phyloP scores from a whole-genome alignment of 2,113 vertebrate species.

The Aleadryas rufinucha region DNA sequence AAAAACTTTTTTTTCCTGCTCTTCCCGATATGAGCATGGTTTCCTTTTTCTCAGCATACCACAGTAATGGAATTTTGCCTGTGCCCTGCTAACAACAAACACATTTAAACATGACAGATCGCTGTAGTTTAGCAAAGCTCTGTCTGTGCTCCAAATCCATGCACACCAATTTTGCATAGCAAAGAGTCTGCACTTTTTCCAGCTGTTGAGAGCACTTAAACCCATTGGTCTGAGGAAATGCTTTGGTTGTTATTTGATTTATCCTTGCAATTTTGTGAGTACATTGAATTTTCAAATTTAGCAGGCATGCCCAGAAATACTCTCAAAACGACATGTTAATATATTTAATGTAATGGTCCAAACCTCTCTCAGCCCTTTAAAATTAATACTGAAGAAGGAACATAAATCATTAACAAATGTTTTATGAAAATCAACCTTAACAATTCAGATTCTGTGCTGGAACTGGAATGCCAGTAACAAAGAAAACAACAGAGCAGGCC shows the following conservation, averaged over 20 bases:
- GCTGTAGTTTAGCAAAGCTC: neutral
- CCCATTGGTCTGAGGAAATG: conserved; percentile 19
- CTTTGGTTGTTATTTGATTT: conserved; percentile 29
- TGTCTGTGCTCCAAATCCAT: conserved; percentile 10
- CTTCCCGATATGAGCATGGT: neutral
- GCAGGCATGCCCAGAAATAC: neutral
- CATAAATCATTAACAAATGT: neutral
- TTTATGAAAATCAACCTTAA: neutral
- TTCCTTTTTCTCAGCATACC: neutral
- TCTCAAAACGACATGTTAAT: neutral
- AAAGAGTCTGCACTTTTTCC: conserved; percentile 26
- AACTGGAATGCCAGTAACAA: neutral
- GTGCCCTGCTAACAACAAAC: conserved; percentile 10
- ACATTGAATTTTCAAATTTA: neutral
- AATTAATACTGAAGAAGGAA: neutral
- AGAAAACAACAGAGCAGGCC: neutral
- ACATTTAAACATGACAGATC: conserved; percentile 1
- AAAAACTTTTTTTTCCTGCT: neutral
- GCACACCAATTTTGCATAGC: neutral
- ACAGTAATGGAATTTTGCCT: neutral
- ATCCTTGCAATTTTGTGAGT: neutral
- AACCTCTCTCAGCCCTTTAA: neutral
- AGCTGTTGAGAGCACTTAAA: conserved; percentile 39
- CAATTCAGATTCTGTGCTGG: neutral
- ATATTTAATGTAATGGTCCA: neutral